Evolutionary conservation across 2,888 invertebrate species (phyloP), one percentile per base, ranked within the genome.

Genomic region (Folsomia manolachei): DNA sequence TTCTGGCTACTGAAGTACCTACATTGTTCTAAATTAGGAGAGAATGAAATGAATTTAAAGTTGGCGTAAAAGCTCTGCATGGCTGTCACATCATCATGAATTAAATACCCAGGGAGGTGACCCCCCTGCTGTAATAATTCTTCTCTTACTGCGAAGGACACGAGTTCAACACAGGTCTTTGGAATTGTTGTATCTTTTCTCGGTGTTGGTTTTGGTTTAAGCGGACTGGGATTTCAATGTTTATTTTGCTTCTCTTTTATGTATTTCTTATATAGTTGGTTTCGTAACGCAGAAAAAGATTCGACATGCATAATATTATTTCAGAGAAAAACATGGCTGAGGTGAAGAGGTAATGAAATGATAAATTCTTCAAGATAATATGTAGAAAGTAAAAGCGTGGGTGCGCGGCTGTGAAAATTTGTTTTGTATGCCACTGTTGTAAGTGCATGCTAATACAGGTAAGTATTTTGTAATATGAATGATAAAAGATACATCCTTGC

Each of bases 81-180:
- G 39, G 39, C 39, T 39, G 39, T 39, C 39, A 39, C 39, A 39
- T 39, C 7, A 39, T 39, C 39, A 39, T 39, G 39, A 63, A n/a
- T n/a, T n/a, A n/a, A 73, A 26, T 61, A 53, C 56, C 65, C 9
- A 63, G 64, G 64, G 64, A 64, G 64, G 23, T 27, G 64, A 64
- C 64, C 64, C 64, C 39, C 27, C 39, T 14, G 14, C 7, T 18
- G 64, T 64, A 64, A 64, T 64, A 64, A 64, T 64, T 64, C 64
- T 64, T 64, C 19, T 21, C 56, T 39, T 39, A 14, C 39, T 39
- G 39, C 39, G 4, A 14, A 4, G 7, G 14, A 9, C 39, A 39
- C 14, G 39, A 14, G 7, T 9, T 39, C 39, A 4, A 39, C 14
- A 14, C 39, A 9, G 14, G 7, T 9, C 7, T 39, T 39, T 39